These are phyloP conservation scores for Myanophis thanlyinensis DNA, from an alignment of 2,113 vertebrate genomes.

Conservation along the genomic window DNA sequence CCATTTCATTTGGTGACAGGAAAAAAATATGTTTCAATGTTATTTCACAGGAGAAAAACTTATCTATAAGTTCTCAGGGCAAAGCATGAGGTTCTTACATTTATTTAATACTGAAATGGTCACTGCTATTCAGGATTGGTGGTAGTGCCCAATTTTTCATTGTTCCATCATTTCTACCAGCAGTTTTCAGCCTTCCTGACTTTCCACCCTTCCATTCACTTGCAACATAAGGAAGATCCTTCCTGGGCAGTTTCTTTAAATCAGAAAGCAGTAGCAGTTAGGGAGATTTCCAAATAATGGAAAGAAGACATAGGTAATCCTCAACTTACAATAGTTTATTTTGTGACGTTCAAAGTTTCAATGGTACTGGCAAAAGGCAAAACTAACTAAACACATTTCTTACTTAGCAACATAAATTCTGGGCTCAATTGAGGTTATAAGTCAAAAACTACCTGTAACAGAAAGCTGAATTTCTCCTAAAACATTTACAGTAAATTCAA, in stretches of 20 bases:
- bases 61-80: not conserved
- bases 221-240: not conserved
- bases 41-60: not conserved
- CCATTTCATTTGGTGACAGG: not conserved
- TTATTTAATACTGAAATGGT: not conserved
- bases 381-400: not conserved
- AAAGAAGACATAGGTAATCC: not conserved
- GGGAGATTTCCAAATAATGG: not conserved
- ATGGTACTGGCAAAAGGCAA: not conserved
- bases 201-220: not conserved
- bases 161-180: not conserved
- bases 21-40: not conserved
- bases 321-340: not conserved
- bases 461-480: not conserved
- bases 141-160: not conserved
- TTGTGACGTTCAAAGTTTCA: not conserved
- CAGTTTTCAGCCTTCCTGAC: not conserved
- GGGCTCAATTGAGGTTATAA: not conserved
- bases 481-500: not conserved
- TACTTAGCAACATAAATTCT: not conserved
- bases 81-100: not conserved
- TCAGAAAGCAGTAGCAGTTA: not conserved
- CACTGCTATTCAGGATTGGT: not conserved
- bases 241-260: not conserved
- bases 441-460: not conserved